These are phyloP conservation scores for Formicarius rufipectus DNA, from an alignment of 2,113 vertebrate genomes.

Conservation along the genomic window DNA sequence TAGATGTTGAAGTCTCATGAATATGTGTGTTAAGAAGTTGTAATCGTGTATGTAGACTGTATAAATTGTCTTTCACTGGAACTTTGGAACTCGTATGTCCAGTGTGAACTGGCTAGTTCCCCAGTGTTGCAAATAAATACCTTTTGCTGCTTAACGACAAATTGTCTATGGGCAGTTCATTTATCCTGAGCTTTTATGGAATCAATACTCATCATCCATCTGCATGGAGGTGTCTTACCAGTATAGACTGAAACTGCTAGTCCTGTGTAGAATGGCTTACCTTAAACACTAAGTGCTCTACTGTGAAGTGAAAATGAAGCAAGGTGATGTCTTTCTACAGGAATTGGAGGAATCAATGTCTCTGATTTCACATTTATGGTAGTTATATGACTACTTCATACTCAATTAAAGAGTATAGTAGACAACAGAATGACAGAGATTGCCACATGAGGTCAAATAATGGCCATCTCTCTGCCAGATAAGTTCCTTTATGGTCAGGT, in stretches of 20 bases:
- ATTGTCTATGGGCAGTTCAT: too few relatives aligned
- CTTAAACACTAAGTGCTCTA: rapidly evolving
- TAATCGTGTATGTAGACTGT: too few relatives aligned
- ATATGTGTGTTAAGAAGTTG: too few relatives aligned
- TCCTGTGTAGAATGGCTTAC: neutral
- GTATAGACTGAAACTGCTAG: neutral
- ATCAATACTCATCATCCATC: neutral
- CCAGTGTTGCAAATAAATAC: too few relatives aligned
- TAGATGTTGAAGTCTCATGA: too few relatives aligned
- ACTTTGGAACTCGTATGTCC: too few relatives aligned
- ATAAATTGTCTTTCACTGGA: too few relatives aligned
- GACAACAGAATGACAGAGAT: neutral
- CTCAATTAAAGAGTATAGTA: neutral
- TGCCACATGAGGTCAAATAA: neutral
- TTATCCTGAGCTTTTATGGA: too few relatives aligned
- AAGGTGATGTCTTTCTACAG: neutral
- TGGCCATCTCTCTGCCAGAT: rapidly evolving
- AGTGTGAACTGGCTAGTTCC: too few relatives aligned
- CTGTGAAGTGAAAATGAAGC: neutral
- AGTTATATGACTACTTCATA: neutral
- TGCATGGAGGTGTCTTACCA: neutral
- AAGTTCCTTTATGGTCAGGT: neutral
- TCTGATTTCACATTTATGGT: neutral
- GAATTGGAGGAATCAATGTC: neutral
- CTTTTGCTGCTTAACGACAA: too few relatives aligned